Conservation (phyloP, 2,113 vertebrate species). For the Plectropomus leopardus region DNA sequence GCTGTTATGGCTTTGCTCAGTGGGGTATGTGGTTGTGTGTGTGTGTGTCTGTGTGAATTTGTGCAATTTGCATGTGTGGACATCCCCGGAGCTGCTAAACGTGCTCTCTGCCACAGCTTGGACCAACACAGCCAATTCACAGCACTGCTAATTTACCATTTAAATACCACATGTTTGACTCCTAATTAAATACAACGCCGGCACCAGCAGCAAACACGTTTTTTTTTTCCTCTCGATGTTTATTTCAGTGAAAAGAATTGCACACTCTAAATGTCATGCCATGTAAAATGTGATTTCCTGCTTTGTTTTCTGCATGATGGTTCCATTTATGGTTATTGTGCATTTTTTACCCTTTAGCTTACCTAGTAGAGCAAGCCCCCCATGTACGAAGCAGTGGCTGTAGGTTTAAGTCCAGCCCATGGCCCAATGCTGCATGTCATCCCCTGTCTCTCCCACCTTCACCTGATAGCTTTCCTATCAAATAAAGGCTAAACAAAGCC, state of each 20-base stretch:
- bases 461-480: no score
- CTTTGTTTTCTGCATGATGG: conserved; percentile 25
- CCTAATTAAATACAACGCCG: conserved; percentile 70
- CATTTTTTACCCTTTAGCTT: background rate
- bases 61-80: conserved; percentile 21
- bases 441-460: no score
- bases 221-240: background rate
- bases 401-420: no score
- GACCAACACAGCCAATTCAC: conserved; percentile 66
- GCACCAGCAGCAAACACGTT: background rate
- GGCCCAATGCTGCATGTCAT: no score
- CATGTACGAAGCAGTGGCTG: no score
- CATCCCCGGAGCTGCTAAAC: conserved; percentile 34
- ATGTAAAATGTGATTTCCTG: conserved; percentile 29
- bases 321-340: conserved; percentile 1
- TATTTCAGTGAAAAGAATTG: conserved; percentile 1
- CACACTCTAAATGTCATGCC: conserved; percentile 47
- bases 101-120: conserved; percentile 58
- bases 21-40: conserved; percentile 35
- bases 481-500: no score
- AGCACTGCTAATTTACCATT: conserved; percentile 70
- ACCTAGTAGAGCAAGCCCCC: no score
- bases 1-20: conserved; percentile 66
- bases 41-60: conserved; percentile 3
- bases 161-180: conserved; percentile 78